A percentile compares a stretch with the other conserved stretches of the same genome.
Conservation (phyloP, 1,140 invertebrate genomes). For the Drosophila nannoptera region DNA sequence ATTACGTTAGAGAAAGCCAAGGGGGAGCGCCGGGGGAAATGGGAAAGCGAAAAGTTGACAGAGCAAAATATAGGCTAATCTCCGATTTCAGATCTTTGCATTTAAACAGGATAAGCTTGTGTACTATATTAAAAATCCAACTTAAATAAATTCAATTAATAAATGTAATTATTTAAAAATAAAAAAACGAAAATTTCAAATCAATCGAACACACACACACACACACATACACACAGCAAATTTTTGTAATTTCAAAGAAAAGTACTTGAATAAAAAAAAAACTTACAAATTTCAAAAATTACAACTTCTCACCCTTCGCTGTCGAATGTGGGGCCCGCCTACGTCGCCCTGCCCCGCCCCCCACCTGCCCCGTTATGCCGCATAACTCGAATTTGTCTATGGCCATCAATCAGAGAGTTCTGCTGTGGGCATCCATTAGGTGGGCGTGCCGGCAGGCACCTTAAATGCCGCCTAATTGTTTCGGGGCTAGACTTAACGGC, state of each 20-base stretch:
- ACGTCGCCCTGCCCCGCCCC: not conserved
- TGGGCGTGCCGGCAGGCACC: constrained; percentile 61
- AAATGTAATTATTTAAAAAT: constrained; percentile 52
- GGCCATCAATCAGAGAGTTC: constrained; percentile 65
- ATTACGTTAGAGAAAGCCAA: constrained; percentile 62
- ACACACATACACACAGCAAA: constrained; percentile 40
- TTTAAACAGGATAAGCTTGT: constrained; percentile 60
- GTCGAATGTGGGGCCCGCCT: not conserved
- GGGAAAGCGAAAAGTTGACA: constrained; percentile 4
- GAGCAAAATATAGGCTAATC: constrained; percentile 57
- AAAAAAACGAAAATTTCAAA: constrained; percentile 62
- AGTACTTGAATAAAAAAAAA: constrained; percentile 71
- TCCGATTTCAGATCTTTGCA: constrained; percentile 66
- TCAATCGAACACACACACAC: constrained; percentile 23
- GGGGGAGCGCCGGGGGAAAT: not conserved
- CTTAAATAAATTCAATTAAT: constrained; percentile 60
- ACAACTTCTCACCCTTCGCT: not conserved
- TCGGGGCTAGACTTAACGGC: constrained; percentile 49
- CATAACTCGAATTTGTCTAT: constrained; percentile 43
- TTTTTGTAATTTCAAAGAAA: constrained; percentile 67
- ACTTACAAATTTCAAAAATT: constrained; percentile 70
- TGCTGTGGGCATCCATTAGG: constrained; percentile 34
- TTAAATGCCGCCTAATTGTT: constrained; percentile 73
- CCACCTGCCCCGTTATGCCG: constrained; percentile 36
- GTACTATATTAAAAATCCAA: constrained; percentile 57